Percentiles rank a stretch among this genome's conserved stretches.
These are phyloP conservation scores for Nasonovia ribisnigri DNA, from an alignment of 2,888 invertebrate genomes.

Conservation along the genomic window DNA sequence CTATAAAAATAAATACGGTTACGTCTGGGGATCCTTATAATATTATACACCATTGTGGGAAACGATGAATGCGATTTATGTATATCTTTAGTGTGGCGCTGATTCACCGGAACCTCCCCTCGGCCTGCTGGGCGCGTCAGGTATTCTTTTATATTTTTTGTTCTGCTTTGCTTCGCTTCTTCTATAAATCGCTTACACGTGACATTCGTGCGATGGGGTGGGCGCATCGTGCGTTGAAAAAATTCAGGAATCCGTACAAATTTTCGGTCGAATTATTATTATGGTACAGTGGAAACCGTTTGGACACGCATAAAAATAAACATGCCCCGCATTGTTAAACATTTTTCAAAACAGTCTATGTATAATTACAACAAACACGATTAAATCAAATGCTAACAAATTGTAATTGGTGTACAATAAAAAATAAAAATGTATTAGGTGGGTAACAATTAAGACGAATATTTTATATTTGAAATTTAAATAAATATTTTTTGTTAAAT, in stretches of 20 bases:
- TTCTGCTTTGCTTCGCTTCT: background rate
- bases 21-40: conserved; percentile 31
- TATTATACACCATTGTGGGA: conserved; percentile 50
- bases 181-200: conserved; percentile 51
- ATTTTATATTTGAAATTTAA: too few species aligned
- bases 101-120: conserved; percentile 60
- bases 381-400: background rate
- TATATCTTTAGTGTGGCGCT: conserved; percentile 34
- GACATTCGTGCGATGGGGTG: conserved; percentile 19
- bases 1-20: conserved; percentile 58
- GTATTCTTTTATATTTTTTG: conserved; percentile 33
- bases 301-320: background rate
- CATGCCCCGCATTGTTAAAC: background rate
- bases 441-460: too few species aligned
- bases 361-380: background rate
- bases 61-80: conserved; percentile 58
- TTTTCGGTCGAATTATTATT: background rate
- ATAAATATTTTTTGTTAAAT: too few species aligned
- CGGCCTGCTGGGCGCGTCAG: conserved; percentile 41
- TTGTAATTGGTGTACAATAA: background rate
- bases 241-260: background rate
- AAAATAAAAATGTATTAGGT: too few species aligned
- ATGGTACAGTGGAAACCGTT: background rate
- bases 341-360: background rate
- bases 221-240: background rate